These are phyloP conservation scores for Agonopterix heracliana DNA, from an alignment of 2,888 invertebrate genomes.

Conservation along the genomic window DNA sequence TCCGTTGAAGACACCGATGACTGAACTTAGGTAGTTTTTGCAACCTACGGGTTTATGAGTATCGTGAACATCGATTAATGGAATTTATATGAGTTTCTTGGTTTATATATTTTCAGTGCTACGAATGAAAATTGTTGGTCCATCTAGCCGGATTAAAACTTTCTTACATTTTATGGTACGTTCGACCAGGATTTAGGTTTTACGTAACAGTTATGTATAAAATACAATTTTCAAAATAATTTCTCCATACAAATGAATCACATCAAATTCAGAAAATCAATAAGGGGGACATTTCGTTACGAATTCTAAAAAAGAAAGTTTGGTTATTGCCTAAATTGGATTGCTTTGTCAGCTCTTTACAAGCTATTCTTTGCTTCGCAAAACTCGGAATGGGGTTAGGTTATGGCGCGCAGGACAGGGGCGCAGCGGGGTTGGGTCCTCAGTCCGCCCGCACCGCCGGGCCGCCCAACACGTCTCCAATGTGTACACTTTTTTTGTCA, in stretches of 20 bases:
- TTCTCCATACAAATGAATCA: neutral
- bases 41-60: no score
- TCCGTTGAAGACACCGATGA: constrained; percentile 1
- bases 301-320: neutral
- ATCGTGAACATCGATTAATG: no score
- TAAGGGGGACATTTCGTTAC: neutral
- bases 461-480: constrained; percentile 29
- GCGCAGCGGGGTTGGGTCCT: constrained; percentile 20
- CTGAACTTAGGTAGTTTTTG: no score
- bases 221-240: neutral
- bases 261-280: neutral
- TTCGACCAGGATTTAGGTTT: neutral
- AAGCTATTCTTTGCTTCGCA: constrained; percentile 32
- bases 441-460: constrained; percentile 47
- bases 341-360: constrained; percentile 22
- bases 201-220: neutral
- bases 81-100: no score
- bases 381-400: constrained; percentile 37
- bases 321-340: constrained; percentile 8
- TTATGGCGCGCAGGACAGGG: constrained; percentile 35
- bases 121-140: constrained; percentile 12
- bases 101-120: no score
- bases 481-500: constrained; percentile 10
- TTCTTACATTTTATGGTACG: neutral
- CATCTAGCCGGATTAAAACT: constrained; percentile 10